Evolutionary conservation across 2,113 vertebrate genomes (phyloP).

Genomic region (Myotis brandtii): DNA sequence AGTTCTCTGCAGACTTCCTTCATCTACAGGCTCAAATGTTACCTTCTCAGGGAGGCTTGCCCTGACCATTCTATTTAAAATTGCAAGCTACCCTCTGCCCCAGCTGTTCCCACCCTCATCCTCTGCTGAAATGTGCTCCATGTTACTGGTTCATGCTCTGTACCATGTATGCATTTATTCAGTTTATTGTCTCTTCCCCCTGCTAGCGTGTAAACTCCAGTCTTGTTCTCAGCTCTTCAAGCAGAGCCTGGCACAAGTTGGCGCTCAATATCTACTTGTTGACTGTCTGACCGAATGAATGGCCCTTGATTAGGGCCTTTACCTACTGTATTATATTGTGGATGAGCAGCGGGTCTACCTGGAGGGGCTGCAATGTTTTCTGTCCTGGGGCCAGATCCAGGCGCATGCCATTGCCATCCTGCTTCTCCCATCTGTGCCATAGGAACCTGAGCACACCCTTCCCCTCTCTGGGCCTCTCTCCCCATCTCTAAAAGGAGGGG

Average conservation of each 20-base stretch:
- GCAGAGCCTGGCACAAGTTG: too few relatives aligned
- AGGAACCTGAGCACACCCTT: rapidly evolving
- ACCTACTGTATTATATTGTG: rapidly evolving
- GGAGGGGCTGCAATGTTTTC: rapidly evolving
- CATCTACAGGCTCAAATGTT: neutral
- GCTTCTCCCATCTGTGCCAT: rapidly evolving
- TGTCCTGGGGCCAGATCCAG: neutral
- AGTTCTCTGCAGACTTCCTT: neutral
- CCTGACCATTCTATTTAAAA: neutral
- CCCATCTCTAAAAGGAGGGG: neutral
- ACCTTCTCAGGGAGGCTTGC: neutral
- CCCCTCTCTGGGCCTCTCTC: neutral
- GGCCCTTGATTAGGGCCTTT: neutral
- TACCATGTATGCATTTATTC: rapidly evolving
- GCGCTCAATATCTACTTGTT: neutral
- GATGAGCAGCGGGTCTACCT: rapidly evolving
- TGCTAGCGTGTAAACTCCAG: neutral
- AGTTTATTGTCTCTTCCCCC: neutral
- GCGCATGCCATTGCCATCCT: too few relatives aligned
- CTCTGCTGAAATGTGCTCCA: neutral
- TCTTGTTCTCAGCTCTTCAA: too few relatives aligned
- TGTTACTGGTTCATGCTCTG: neutral
- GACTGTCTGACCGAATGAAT: neutral
- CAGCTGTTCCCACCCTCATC: neutral
- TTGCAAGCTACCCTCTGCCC: neutral